phyloP scores from a whole-genome alignment of 2,113 vertebrate genomes.

The Aleadryas rufinucha region DNA sequence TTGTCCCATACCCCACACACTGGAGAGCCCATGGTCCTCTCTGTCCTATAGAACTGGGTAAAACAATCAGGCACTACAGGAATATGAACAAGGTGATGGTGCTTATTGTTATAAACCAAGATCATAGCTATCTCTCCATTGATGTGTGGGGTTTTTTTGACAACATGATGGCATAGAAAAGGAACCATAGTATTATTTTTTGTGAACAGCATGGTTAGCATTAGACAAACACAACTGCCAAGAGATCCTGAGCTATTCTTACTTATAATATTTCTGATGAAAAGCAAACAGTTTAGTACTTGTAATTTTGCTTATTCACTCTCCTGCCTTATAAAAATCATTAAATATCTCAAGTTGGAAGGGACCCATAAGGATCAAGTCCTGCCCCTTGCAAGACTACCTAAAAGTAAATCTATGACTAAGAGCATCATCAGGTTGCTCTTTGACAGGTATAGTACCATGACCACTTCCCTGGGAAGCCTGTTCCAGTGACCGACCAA shows the following conservation, averaged over 20 bases:
- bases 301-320: neutral
- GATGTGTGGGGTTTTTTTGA: neutral
- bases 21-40: neutral
- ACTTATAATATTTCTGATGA: neutral
- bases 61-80: neutral
- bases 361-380: neutral
- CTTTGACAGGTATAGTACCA: neutral
- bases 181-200: neutral
- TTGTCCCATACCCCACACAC: accelerated
- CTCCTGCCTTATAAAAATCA: neutral
- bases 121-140: accelerated
- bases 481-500: neutral
- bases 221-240: neutral
- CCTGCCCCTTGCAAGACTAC: neutral
- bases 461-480: neutral
- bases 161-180: neutral
- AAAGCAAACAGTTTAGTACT: neutral
- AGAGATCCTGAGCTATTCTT: neutral
- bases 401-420: neutral
- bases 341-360: neutral
- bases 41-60: neutral
- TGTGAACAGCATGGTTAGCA: neutral
- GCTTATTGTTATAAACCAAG: neutral
- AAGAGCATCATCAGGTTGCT: neutral
- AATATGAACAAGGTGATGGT: neutral